Evolutionary conservation across 1,140 invertebrate species (phyloP), one percentile per base, ranked within the genome.

Genomic region (Subanguina moxae): DNA sequence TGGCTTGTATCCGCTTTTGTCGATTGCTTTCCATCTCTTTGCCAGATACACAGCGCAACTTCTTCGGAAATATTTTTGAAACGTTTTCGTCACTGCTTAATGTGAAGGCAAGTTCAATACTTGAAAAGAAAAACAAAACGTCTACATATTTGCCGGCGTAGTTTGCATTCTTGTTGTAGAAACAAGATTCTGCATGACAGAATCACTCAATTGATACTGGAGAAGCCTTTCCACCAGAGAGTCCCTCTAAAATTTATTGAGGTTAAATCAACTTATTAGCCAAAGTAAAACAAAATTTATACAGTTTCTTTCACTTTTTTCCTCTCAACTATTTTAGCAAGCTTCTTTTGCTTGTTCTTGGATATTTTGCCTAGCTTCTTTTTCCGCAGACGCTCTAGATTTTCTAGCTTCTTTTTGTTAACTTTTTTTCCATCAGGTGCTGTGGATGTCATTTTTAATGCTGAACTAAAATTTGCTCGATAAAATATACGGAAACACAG

Each of bases 341-440:
- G 52, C 27, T 71, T 72, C 59, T 71, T 71, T 43, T 38, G 21
- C 48, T 72, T 70, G 27, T 38, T 71, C 28, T 71, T 71, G 17
- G 69, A 62, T 21, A 72, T 13, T 65, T 71, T 71, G 23, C 38
- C n/a, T 63, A 73, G 38, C 45, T 74, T 67, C 43, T 71, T 71
- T 17, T 43, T 28, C 23, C 43, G 45, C 25, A 71, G 23, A 8
- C 69, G 69, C 46, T 71, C 69, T n/a, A 71, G 17, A 62, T 71
- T 48, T 38, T 71, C 69, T 57, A 70, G 46, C 15, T 56, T 48
- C 57, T 70, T 70, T 15, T 45, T 56, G 32, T 69, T 69, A 7
- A 69, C 68, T 57, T 42, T 68, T 17, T 43, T 7, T 45, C 42
- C 62, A 32, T 19, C 28, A 19, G 23, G 13, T 17, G 28, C 28